Percentiles rank a stretch among this genome's conserved stretches.
These are phyloP conservation scores for Hesperophylax magnus DNA, from an alignment of 1,140 invertebrate genomes.

Conservation along the genomic window DNA sequence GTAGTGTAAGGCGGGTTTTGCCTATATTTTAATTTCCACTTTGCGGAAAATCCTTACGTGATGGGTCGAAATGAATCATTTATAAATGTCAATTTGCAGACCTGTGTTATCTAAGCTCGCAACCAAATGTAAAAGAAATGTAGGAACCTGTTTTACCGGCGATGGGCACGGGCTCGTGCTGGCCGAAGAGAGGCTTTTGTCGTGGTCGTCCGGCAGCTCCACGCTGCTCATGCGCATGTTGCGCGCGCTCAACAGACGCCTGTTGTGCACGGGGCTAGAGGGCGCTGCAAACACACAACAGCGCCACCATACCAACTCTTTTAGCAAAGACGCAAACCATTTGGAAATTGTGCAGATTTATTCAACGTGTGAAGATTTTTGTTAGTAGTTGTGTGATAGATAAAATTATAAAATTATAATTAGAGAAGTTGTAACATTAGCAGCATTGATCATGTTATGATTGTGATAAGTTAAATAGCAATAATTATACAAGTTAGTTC, in stretches of 20 bases:
- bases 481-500: too few relatives aligned
- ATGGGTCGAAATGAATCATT: too few relatives aligned
- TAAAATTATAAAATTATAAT: too few relatives aligned
- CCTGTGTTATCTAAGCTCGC: background rate
- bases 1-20: too few relatives aligned
- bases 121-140: slow-evolving; percentile 46
- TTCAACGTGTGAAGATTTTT: background rate
- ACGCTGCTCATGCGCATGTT: slow-evolving; percentile 92
- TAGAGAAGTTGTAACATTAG: too few relatives aligned
- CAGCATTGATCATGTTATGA: too few relatives aligned
- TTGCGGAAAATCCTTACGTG: too few relatives aligned
- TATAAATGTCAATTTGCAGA: too few relatives aligned
- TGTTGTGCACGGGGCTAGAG: slow-evolving; percentile 89
- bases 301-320: background rate
- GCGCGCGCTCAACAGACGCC: slow-evolving; percentile 81
- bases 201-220: slow-evolving; percentile 92
- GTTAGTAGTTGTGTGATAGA: too few relatives aligned
- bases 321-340: background rate
- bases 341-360: background rate
- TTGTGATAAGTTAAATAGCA: too few relatives aligned
- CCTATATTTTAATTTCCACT: too few relatives aligned
- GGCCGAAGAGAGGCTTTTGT: slow-evolving; percentile 91
- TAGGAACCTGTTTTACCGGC: slow-evolving; percentile 75
- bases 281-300: slow-evolving; percentile 76
- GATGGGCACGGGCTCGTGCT: slow-evolving; percentile 94